Evolutionary conservation across 1,140 invertebrate genomes (phyloP), one percentile per base, ranked within the genome.

Genomic region (Aphaenogaster ashmeadi): DNA sequence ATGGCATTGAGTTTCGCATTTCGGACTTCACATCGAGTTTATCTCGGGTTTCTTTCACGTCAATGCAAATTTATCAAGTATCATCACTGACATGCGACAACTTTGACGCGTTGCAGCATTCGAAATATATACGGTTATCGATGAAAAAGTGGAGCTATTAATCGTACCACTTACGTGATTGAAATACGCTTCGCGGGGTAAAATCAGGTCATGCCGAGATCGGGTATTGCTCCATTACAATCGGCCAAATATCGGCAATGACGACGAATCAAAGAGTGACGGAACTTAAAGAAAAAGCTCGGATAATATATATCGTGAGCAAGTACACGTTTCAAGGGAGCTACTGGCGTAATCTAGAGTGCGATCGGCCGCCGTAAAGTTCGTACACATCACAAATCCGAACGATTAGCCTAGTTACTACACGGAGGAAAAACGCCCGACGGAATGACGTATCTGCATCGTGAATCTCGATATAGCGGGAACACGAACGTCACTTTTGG

Each of bases 381-480:
- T 44, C 52, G 38, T 60, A 60, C 41, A 60, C 41, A 47, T 80
- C 54, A 54, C 87, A 52, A 89, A 75, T 88, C 60, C 13, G 33
- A 72, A 38, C 67, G 54, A 86, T 88, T 88, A 86, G 56, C 87
- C 87, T 75, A 89, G 74, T 86, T 89, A 66, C 62, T 80, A n/a
- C 36, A 38, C 62, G 78, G 15, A 56, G 38, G 36, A 62, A 77
- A 77, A 88, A 84, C 87, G 56, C 41, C 56, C 18, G 56, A 38
- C 56, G 60, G 38, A 77, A 60, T 87, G 15, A 83, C 66, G 62
- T 89, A 77, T 89, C 79, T 78, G 21, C 66, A 67, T 71, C 54
- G 62, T 71, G 41, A 33, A 89, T 89, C 80, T 74, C 78, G 47
- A 85, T 78, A 44, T 84, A 88, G 41, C 58, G 36, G 36, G 44